Evolutionary conservation across 2,888 invertebrate species (phyloP), one percentile per base, ranked within the genome.

Genomic region (Chorisops tibialis): DNA sequence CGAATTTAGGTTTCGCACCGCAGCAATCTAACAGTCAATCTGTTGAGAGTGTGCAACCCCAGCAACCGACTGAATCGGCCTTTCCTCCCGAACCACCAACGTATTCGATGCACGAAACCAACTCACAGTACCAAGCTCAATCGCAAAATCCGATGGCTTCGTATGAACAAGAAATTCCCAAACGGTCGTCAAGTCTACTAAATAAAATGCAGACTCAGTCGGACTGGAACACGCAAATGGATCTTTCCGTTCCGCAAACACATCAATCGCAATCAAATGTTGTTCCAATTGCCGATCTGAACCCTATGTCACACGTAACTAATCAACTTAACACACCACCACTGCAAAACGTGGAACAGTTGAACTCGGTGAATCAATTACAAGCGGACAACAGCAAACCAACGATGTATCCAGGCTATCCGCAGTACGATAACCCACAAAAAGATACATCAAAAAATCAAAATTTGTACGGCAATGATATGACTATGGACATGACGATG

Each of bases 381-480:
- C 75, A 77, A 50, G 79, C 78, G 65, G 80, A 79, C 65, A 72
- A 75, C 3, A 79, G 78, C 63, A 68, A 73, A 0, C 73, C 75
- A 3, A 75, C 74, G 37, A 75, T 76, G 66, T 71, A 74, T 12
- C 70, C 72, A 14, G 72, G 70, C 63, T 77, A 76, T 16, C 76
- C 78, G 0, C 74, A 76, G 16, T 68, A 72, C 3, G 66, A 63
- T 30, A 56, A 56, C 24, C 14, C 45, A 16, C 30, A 58, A 24
- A 43, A 66, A 12, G 56, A 54, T 49, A 63, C 74, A 21, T 77
- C 79, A 50, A 70, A 79, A 6, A 80, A 80, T 71, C 69, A 77
- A 45, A 70, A 81, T 16, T 74, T 82, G 22, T 86, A 83, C 70
- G 86, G 30, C 16, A 70, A 67, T 19, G 76, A 79, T 19, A 45